These are phyloP conservation scores for Phylloscopus trochilus DNA, from an alignment of 2,113 vertebrate genomes.

Conservation along the genomic window DNA sequence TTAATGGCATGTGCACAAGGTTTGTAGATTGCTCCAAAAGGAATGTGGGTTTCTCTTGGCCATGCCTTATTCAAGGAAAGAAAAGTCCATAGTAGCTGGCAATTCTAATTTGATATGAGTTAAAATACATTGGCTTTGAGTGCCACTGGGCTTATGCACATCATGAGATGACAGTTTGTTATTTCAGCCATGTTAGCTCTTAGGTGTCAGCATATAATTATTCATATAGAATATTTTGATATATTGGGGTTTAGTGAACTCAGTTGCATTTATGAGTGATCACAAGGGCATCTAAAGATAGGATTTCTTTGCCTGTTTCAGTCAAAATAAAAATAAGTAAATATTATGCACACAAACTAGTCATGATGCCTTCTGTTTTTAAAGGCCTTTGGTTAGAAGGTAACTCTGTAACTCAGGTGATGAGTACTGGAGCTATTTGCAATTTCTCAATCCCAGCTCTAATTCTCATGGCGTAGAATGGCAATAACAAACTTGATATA, in stretches of 20 bases:
- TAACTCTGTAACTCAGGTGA: background rate
- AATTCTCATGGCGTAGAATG: background rate
- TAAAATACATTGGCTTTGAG: background rate
- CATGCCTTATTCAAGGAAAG: background rate
- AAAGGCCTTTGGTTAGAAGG: background rate
- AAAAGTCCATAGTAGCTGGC: background rate
- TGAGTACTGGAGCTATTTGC: background rate
- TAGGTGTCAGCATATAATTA: background rate
- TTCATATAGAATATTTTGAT: conserved; percentile 9
- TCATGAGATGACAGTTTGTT: background rate
- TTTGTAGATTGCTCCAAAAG: background rate
- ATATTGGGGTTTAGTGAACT: background rate
- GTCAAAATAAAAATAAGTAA: background rate
- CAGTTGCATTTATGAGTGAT: background rate
- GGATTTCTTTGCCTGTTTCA: background rate
- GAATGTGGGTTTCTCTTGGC: background rate
- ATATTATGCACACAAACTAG: background rate
- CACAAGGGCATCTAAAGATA: background rate
- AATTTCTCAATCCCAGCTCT: background rate
- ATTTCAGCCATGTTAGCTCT: background rate
- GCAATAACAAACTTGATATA: background rate
- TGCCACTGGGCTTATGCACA: background rate
- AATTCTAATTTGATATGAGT: background rate
- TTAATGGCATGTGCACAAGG: background rate
- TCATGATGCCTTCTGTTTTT: background rate